These are phyloP conservation scores for Hirundichthys speculiger DNA, from an alignment of 2,113 vertebrate species.

Conservation along the genomic window DNA sequence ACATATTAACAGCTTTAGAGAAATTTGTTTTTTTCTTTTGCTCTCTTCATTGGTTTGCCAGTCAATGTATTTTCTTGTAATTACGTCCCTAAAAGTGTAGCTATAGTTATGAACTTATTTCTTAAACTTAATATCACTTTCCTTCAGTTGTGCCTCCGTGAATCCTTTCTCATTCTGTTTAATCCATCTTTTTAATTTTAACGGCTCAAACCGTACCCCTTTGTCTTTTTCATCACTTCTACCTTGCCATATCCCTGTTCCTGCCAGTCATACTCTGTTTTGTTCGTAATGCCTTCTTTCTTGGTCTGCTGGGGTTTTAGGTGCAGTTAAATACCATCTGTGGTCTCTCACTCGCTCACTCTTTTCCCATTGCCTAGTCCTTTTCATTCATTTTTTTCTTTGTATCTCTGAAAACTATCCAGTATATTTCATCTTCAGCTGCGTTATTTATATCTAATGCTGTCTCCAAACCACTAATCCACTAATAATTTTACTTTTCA, in stretches of 20 bases:
- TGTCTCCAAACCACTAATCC: conserved; percentile 27
- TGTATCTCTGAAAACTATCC: conserved; percentile 11
- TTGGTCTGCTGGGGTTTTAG: no score
- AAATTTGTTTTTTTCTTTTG: background rate
- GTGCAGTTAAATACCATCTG: no score
- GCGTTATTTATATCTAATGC: conserved; percentile 18
- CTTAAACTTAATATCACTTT: background rate
- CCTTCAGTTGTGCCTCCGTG: background rate
- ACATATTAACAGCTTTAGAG: background rate
- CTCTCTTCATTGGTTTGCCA: background rate
- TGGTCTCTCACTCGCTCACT: no score
- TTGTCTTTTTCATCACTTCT: background rate
- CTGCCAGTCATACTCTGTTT: background rate
- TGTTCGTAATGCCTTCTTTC: background rate
- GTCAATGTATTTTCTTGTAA: background rate
- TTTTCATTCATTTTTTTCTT: background rate
- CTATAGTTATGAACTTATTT: background rate
- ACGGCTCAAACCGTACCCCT: background rate
- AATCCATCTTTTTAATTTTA: conserved; percentile 20
- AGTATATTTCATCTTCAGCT: conserved; percentile 30
- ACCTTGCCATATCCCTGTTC: no score
- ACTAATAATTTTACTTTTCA: conserved; percentile 33
- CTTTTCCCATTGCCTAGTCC: background rate
- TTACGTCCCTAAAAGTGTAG: background rate
- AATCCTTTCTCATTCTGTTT: background rate